A percentile compares a stretch with the other conserved stretches of the same genome.
Evolutionary conservation across 2,888 invertebrate species (phyloP).

Genomic region (Archips xylosteana): DNA sequence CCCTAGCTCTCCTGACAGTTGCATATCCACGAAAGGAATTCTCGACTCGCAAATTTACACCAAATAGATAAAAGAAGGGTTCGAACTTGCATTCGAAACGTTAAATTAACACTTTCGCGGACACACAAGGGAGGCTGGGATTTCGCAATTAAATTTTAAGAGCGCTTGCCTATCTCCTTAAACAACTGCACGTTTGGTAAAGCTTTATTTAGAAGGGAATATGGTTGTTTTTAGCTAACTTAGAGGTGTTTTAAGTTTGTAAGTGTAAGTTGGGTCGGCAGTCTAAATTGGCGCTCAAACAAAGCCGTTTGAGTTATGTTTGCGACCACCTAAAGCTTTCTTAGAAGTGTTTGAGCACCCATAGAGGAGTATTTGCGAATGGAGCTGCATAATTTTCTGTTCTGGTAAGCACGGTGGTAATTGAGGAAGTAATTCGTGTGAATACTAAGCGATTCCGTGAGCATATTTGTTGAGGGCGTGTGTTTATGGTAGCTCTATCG

Average conservation of each 20-base stretch:
- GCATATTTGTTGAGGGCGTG: conserved; percentile 28
- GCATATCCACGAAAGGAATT: conserved; percentile 47
- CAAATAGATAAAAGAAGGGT: conserved; percentile 68
- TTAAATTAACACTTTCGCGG: conserved; percentile 78
- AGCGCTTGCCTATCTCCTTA: conserved; percentile 45
- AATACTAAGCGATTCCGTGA: conserved; percentile 5
- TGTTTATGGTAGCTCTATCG: conserved; percentile 8
- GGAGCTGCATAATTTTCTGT: conserved; percentile 54
- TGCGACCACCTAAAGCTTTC: conserved; percentile 82
- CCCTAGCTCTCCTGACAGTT: conserved; percentile 27
- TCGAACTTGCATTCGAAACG: conserved; percentile 64
- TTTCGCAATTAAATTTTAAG: conserved; percentile 76
- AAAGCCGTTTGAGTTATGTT: conserved; percentile 64
- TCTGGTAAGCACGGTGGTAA: conserved; percentile 58
- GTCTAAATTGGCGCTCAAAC: conserved; percentile 79
- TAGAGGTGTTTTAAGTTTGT: conserved; percentile 49
- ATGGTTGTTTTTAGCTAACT: conserved; percentile 41
- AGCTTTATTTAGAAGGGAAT: conserved; percentile 28
- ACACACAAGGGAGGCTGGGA: conserved; percentile 65
- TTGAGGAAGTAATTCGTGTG: conserved; percentile 63
- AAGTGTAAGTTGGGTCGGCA: conserved; percentile 55
- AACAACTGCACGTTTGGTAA: neutral
- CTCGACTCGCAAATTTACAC: conserved; percentile 63
- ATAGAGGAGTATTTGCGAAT: conserved; percentile 59
- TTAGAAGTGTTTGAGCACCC: conserved; percentile 58